A percentile compares a stretch with the other conserved stretches of the same genome.
phyloP scores from a whole-genome alignment of 2,888 invertebrate genomes.

The Andrena hattorfiana region DNA sequence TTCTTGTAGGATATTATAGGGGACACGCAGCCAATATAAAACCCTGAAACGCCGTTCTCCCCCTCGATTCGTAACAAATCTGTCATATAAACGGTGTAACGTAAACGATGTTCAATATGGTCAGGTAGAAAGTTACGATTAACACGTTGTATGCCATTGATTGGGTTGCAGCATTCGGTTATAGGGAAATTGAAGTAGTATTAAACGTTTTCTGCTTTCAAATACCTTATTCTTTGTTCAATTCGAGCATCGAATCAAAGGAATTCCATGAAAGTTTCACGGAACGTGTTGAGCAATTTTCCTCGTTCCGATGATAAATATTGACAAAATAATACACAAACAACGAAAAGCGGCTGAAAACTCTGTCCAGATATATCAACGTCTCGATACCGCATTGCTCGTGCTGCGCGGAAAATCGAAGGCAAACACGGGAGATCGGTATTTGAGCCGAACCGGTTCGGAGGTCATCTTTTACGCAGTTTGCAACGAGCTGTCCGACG shows the following conservation, averaged over 20 bases:
- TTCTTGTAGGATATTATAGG: not conserved
- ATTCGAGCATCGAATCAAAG: too few species aligned
- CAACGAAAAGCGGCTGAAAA: not conserved
- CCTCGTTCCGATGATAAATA: not conserved
- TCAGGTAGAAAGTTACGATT: too few species aligned
- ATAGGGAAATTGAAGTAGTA: too few species aligned
- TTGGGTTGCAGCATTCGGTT: too few species aligned
- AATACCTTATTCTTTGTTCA: too few species aligned
- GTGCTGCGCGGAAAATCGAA: conserved; percentile 28
- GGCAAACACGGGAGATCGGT: conserved; percentile 37
- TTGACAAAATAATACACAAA: not conserved
- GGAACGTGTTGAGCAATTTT: not conserved
- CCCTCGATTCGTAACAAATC: not conserved
- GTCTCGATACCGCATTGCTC: not conserved
- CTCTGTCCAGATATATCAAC: not conserved
- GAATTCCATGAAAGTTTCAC: too few species aligned
- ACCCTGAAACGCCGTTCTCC: not conserved
- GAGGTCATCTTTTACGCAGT: conserved; percentile 65
- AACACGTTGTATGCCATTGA: too few species aligned
- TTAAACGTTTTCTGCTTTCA: too few species aligned
- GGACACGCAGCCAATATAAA: not conserved
- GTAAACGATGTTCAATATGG: not conserved
- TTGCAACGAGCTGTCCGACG: conserved; percentile 65
- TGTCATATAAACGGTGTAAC: not conserved
- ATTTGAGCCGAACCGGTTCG: conserved; percentile 41